Evolutionary conservation across 2,113 vertebrate genomes (phyloP).

Genomic region (Micronycteris hirsuta): DNA sequence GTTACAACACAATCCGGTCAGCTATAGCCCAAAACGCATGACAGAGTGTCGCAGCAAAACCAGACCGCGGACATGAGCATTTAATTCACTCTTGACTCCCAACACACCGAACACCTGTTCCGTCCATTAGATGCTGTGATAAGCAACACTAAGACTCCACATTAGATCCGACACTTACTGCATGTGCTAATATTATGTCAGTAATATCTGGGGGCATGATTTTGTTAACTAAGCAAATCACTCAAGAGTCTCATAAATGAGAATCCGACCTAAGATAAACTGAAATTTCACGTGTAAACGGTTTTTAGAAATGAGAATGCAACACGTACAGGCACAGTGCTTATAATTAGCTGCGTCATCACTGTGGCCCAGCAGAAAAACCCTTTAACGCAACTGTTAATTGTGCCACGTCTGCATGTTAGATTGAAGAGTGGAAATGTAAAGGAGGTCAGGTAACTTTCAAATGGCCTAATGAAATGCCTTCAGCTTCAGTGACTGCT

Average conservation of each 20-base stretch:
- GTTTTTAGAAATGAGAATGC: background rate
- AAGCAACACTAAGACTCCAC: background rate
- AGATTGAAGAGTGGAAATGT: background rate
- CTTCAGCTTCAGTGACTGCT: background rate
- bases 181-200: background rate
- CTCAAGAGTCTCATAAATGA: background rate
- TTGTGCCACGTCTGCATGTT: background rate
- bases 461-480: background rate
- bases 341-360: background rate
- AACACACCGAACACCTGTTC: background rate
- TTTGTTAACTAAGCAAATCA: conserved; percentile 15
- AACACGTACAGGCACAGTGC: background rate
- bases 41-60: background rate
- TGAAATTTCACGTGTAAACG: background rate
- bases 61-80: background rate
- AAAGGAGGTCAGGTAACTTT: background rate
- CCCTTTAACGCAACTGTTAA: background rate
- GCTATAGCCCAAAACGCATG: background rate
- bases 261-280: background rate
- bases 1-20: background rate
- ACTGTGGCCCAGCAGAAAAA: background rate
- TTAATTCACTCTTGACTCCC: background rate
- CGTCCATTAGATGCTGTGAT: background rate
- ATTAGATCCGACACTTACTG: background rate
- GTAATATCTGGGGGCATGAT: background rate